Percentiles rank a stretch among this genome's conserved stretches.
phyloP scores from a whole-genome alignment of 2,797 vertebrate genomes.

The Meriones psammophilus region DNA sequence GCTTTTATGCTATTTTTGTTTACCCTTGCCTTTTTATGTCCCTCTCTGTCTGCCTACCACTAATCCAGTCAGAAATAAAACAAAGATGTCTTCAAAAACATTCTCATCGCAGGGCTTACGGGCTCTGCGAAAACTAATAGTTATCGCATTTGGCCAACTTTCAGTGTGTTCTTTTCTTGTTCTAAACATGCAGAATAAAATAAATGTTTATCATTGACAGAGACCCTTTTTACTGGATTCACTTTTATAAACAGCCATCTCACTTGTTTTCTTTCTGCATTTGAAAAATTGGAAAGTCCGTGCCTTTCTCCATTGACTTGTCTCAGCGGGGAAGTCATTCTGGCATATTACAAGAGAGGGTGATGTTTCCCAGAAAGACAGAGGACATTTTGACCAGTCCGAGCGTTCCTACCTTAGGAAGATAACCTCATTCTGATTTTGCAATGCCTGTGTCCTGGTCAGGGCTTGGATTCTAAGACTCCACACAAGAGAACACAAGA shows the following conservation, averaged over 20 bases:
- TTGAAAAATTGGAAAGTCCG: slow-evolving; percentile 79
- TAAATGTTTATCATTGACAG: slow-evolving; percentile 86
- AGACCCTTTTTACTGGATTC: slow-evolving; percentile 83
- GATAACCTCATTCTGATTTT: slow-evolving; percentile 80
- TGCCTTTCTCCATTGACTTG: slow-evolving; percentile 66
- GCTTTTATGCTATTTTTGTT: slow-evolving; percentile 16
- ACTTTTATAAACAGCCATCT: slow-evolving; percentile 86
- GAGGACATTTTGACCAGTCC: slow-evolving; percentile 81
- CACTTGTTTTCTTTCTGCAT: slow-evolving; percentile 82
- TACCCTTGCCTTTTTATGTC: background rate
- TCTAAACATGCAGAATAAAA: slow-evolving; percentile 79
- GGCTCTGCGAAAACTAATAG: slow-evolving; percentile 34
- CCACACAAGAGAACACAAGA: background rate
- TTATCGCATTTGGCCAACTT: slow-evolving; percentile 65
- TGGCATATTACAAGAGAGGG: slow-evolving; percentile 84
- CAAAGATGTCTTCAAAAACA: slow-evolving; percentile 14
- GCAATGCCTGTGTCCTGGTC: slow-evolving; percentile 66
- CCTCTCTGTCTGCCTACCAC: background rate
- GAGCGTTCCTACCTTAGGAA: slow-evolving; percentile 82
- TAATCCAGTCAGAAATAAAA: slow-evolving; percentile 58
- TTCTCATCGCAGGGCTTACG: slow-evolving; percentile 30
- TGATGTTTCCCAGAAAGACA: slow-evolving; percentile 87
- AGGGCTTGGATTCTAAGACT: slow-evolving; percentile 52
- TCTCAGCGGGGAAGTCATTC: slow-evolving; percentile 69
- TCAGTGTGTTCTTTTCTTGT: slow-evolving; percentile 68